These are phyloP conservation scores for Dasypogon diadema DNA, from an alignment of 2,888 invertebrate species.

Conservation along the genomic window DNA sequence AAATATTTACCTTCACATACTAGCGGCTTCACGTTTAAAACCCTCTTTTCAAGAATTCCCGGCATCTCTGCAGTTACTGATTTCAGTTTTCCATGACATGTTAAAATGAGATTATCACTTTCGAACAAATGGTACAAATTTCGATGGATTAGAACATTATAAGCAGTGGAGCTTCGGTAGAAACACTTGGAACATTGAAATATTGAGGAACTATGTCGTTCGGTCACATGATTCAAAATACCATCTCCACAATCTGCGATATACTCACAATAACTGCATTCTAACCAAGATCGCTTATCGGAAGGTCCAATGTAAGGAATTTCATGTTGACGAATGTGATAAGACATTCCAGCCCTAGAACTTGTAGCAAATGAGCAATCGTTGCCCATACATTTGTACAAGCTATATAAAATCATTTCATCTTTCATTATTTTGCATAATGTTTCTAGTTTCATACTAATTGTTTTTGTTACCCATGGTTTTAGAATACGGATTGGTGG, in stretches of 20 bases:
- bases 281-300: slow-evolving; percentile 9
- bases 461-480: slow-evolving; percentile 2
- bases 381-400: slow-evolving; percentile 33
- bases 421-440: background rate
- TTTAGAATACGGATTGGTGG: background rate
- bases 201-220: background rate
- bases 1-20: slow-evolving; percentile 26
- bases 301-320: background rate
- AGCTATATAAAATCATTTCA: background rate
- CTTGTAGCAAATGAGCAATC: slow-evolving; percentile 7
- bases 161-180: slow-evolving; percentile 13
- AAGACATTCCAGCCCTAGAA: background rate
- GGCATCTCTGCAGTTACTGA: background rate
- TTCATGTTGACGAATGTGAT: slow-evolving; percentile 2
- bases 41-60: background rate
- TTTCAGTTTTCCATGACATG: slow-evolving; percentile 2
- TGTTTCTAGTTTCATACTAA: background rate
- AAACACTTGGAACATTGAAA: slow-evolving; percentile 36
- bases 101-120: background rate
- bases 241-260: background rate
- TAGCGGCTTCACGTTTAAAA: background rate
- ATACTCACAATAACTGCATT: slow-evolving; percentile 31
- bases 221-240: background rate
- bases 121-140: background rate
- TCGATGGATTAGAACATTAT: slow-evolving; percentile 11